These are phyloP conservation scores for Nycticryphes semicollaris DNA, from an alignment of 2,113 vertebrate species.

Conservation along the genomic window DNA sequence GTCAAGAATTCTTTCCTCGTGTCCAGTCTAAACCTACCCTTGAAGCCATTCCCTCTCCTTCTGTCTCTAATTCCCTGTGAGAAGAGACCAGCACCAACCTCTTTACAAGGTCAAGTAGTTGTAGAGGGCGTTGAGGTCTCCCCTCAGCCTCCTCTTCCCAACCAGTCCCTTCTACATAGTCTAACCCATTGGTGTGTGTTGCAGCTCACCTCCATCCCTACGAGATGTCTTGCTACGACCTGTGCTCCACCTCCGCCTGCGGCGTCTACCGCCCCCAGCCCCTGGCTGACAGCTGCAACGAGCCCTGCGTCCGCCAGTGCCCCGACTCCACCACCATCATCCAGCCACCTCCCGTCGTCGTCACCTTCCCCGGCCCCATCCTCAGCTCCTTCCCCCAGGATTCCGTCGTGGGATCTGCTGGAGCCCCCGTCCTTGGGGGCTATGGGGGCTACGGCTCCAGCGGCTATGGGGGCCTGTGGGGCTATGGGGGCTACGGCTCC, in stretches of 20 bases:
- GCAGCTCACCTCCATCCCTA: background rate
- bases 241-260: background rate
- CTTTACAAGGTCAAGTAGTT: no score
- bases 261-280: background rate
- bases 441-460: background rate
- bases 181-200: background rate
- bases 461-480: background rate
- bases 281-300: background rate
- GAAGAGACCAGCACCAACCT: no score
- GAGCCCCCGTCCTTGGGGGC: background rate
- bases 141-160: no score
- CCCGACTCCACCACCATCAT: background rate
- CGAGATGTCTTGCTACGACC: background rate
- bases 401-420: background rate
- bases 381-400: conserved; percentile 26
- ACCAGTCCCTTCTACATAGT: no score
- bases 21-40: no score
- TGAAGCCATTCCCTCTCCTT: no score
- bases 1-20: no score
- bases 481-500: background rate
- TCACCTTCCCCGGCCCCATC: conserved; percentile 4
- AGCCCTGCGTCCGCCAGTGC: background rate
- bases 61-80: no score
- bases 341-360: background rate
- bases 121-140: no score